A percentile compares a stretch with the other conserved stretches of the same genome.
phyloP scores from a whole-genome alignment of 1,140 invertebrate species.

The Drosophila truncata region DNA sequence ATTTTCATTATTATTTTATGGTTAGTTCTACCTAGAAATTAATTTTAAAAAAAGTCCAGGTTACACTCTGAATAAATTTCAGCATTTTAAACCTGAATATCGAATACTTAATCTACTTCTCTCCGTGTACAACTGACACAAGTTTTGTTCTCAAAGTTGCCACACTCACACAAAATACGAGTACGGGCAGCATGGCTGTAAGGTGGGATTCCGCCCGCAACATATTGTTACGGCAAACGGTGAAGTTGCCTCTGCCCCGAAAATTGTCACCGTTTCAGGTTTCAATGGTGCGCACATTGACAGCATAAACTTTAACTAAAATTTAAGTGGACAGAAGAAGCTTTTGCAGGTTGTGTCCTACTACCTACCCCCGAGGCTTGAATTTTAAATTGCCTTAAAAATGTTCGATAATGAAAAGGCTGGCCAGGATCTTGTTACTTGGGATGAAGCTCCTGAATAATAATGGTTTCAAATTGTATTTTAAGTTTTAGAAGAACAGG shows the following conservation, averaged over 20 bases:
- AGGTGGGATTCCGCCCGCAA: slow-evolving; percentile 45
- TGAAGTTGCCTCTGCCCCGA: slow-evolving; percentile 63
- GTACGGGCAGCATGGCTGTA: neutral
- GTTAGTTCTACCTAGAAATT: no score
- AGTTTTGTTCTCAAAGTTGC: slow-evolving; percentile 62
- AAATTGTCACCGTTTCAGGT: slow-evolving; percentile 76
- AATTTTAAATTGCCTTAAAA: slow-evolving; percentile 59
- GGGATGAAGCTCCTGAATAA: slow-evolving; percentile 21
- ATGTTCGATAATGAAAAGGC: slow-evolving; percentile 45
- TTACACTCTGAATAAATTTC: neutral
- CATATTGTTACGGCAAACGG: slow-evolving; percentile 74
- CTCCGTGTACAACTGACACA: slow-evolving; percentile 9
- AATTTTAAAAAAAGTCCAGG: no score
- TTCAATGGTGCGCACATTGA: slow-evolving; percentile 76
- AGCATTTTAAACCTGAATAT: neutral
- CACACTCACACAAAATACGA: slow-evolving; percentile 20
- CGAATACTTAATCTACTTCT: neutral
- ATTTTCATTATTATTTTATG: neutral
- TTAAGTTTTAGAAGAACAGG: slow-evolving; percentile 5
- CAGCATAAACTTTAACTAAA: slow-evolving; percentile 72
- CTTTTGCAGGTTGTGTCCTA: neutral
- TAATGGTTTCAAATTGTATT: slow-evolving; percentile 40
- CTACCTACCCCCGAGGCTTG: slow-evolving; percentile 6
- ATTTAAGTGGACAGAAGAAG: slow-evolving; percentile 41
- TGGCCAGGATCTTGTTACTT: slow-evolving; percentile 20